Conservation (phyloP, 2,888 invertebrate species). For the Ligdia adustata region DNA sequence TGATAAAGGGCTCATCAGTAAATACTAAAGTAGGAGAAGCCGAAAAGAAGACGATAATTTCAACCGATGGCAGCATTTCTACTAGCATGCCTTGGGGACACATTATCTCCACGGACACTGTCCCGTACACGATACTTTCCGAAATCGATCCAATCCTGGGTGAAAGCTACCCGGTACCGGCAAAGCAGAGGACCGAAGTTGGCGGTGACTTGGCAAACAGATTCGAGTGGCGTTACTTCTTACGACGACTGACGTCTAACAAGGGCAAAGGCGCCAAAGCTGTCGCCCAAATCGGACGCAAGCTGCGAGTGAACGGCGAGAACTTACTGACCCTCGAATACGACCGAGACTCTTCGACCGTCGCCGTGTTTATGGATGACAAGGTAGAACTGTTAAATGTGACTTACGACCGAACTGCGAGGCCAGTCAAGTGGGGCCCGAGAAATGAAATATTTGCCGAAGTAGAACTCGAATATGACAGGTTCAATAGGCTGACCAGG, state of each 20-base stretch:
- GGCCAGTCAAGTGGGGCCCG: conserved; percentile 94
- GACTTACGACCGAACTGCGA: conserved; percentile 92
- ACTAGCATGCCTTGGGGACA: conserved; percentile 94
- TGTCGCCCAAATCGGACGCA: conserved; percentile 93
- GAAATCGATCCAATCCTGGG: conserved; percentile 94
- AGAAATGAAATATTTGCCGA: conserved; percentile 94
- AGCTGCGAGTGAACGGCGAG: conserved; percentile 95
- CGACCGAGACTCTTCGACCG: conserved; percentile 93
- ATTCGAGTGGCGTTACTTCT: conserved; percentile 98
- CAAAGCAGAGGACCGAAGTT: conserved; percentile 94
- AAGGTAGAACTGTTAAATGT: conserved; percentile 93
- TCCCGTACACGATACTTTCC: conserved; percentile 94
- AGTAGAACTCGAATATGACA: conserved; percentile 95
- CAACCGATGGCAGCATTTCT: conserved; percentile 92
- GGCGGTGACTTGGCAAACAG: conserved; percentile 95
- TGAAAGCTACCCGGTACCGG: conserved; percentile 95
- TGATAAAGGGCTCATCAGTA: conserved; percentile 94
- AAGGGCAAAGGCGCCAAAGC: conserved; percentile 86
- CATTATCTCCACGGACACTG: conserved; percentile 93
- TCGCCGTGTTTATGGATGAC: conserved; percentile 94
- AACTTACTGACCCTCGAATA: conserved; percentile 96
- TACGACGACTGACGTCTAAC: conserved; percentile 88
- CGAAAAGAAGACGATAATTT: conserved; percentile 91
- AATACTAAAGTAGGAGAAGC: conserved; percentile 92
- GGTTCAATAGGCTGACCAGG: conserved; percentile 93